Base-by-base conservation (phyloP, 1,140 invertebrate species). In the Teleopsis dalmanni region DNA sequence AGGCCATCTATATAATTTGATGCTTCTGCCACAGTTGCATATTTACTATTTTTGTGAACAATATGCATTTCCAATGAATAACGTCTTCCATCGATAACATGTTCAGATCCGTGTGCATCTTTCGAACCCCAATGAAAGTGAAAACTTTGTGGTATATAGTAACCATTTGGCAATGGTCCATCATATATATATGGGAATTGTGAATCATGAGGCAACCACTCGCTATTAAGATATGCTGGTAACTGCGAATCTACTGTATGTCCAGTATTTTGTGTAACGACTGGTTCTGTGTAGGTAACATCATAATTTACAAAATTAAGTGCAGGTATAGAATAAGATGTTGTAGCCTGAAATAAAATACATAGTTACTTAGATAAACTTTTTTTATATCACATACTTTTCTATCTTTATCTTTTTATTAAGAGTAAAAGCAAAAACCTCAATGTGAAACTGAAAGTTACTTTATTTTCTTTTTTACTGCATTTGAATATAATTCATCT, bases 21-120 rank as follows among this genome's bases (percentile, higher is more conserved):
- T 1, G 90, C 88, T 42, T 83, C 74, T 7, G 67, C 60, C 10
- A 83, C 72, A 11, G 70, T 76, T 1, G 70, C 71, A 58, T 90
- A 94, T 16, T 76, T 75, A 23, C 75, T 77, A 57, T 92, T 91
- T 59, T 79, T 90, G 68, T 93, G 90, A 0, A 95, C 89, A 57
- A 92, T 83, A 65, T 94, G 90, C 29, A 92, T 72, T 70, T 94
- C 85, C 76, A 88, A 79, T 2, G 85, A 78, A 58, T 78, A 84
- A 56, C 81, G 72, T 10, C 71, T 54, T 25, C 72, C 71, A 55
- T 78, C 73, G 0, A 78, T 50, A 4, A 71, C 47, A 47, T 78
- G 77, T 51, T 78, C 77, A 5, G 75, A 75, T 1, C 77, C 76
- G 25, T 70, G 65, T 33, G 62, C 59, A 44, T 73, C 70, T 7